Base-by-base conservation (phyloP, 2,797 vertebrate genomes). In the Otolemur crassicaudatus region DNA sequence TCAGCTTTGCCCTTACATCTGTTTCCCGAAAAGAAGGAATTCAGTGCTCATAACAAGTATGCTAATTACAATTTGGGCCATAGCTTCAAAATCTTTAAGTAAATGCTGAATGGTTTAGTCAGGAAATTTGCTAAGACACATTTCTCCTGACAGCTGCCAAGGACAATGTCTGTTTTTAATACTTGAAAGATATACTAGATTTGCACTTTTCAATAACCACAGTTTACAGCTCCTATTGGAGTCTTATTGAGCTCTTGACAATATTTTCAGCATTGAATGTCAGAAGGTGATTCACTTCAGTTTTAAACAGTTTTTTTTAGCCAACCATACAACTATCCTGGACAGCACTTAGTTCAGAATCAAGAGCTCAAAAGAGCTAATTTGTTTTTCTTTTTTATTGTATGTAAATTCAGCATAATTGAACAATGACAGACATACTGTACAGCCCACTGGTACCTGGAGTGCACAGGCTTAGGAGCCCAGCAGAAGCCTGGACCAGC, bases 161-260 rank as follows among this genome's bases (percentile, higher is more conserved):
- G 96, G 67, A 75, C 97, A 98, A 98, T 98, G 98, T 98, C 98
- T 99, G 98, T 93, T 99, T 99, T 98, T 98, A 98, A 99, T 98
- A 98, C 95, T 97, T 98, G 97, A 97, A 98, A 99, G 98, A 98
- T 98, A 98, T 98, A 98, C 97, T 98, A 98, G 98, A 98, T 98
- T 98, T 98, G 86, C 98, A 97, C 98, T 98, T 98, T 98, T 96
- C 98, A 98, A 97, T 98, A 97, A 98, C 96, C 97, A 97, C 97
- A 98, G 85, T 98, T 98, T 98, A 98, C 86, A 97, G 89, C 80
- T 98, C 91, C 95, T 98, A 98, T 98, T 96, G 94, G 97, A 92
- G 85, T 97, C 83, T 93, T 95, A 72, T 56, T 80, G 27, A 61
- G 81, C 63, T 75, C 94, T 96, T 27, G 19, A 96, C 87, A 98